Conservation (phyloP, 2,888 invertebrate genomes). For the Lymantria dispar region DNA sequence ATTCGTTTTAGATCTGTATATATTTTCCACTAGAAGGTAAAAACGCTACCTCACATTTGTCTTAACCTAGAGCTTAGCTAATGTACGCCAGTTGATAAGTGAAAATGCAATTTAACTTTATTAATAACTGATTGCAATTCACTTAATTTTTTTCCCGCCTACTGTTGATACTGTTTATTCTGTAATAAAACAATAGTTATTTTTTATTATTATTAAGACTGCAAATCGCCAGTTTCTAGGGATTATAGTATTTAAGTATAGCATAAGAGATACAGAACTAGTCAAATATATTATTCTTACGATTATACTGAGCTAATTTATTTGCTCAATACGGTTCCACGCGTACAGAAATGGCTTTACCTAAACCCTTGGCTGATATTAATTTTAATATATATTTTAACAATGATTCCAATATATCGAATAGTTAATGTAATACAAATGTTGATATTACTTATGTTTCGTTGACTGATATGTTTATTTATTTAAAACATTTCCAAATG, state of each 20-base stretch:
- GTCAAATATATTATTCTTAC: constrained; percentile 68
- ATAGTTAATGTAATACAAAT: constrained; percentile 11
- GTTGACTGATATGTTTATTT: constrained; percentile 30
- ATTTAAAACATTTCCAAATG: constrained; percentile 14
- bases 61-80: constrained; percentile 78
- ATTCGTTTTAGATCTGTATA: constrained; percentile 73
- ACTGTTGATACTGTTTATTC: constrained; percentile 20
- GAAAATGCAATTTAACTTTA: constrained; percentile 33
- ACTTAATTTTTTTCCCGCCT: constrained; percentile 32
- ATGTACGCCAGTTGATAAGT: constrained; percentile 36
- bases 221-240: constrained; percentile 74
- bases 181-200: constrained; percentile 42
- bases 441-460: constrained; percentile 17
- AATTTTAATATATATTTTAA: background rate
- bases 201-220: constrained; percentile 58
- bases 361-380: constrained; percentile 4
- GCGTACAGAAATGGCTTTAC: constrained; percentile 34
- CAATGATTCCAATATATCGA: constrained; percentile 18
- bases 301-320: constrained; percentile 58
- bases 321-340: constrained; percentile 55
- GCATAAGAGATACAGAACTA: constrained; percentile 69
- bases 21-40: constrained; percentile 79
- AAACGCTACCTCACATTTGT: constrained; percentile 80
- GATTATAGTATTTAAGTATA: constrained; percentile 58
- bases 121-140: constrained; percentile 21